Conservation (phyloP, 2,797 vertebrate species). For the Lutjanus campechanus region DNA sequence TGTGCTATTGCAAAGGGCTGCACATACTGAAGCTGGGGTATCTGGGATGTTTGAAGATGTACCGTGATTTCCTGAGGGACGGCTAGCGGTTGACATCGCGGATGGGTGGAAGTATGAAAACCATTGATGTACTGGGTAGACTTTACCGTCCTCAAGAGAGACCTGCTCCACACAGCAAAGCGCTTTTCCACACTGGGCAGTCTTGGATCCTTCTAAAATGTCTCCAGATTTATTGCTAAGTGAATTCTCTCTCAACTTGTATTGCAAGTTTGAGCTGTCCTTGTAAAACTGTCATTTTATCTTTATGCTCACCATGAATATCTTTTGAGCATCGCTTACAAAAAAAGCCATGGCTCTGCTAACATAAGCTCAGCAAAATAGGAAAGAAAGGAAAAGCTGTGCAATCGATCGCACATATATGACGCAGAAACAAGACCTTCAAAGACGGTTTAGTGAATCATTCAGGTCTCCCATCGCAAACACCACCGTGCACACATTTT, state of each 20-base stretch:
- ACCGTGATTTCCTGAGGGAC: constrained; percentile 42
- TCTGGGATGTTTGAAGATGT: constrained; percentile 50
- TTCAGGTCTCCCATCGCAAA: background rate
- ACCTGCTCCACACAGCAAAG: constrained; percentile 26
- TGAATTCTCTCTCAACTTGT: constrained; percentile 39
- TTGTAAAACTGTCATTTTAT: constrained; percentile 49
- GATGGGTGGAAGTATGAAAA: constrained; percentile 37
- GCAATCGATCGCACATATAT: constrained; percentile 10
- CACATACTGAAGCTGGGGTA: constrained; percentile 14
- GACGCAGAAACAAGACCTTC: constrained; percentile 3
- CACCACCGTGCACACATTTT: background rate
- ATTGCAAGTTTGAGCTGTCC: constrained; percentile 32
- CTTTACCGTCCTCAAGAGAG: constrained; percentile 42
- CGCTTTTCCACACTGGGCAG: constrained; percentile 23
- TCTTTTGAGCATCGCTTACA: constrained; percentile 14
- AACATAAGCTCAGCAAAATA: constrained; percentile 7
- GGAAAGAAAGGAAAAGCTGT: background rate
- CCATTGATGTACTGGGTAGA: constrained; percentile 35
- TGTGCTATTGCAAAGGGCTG: constrained; percentile 18
- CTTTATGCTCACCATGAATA: constrained; percentile 38
- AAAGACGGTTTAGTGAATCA: constrained; percentile 15
- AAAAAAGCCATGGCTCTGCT: background rate
- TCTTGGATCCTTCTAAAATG: constrained; percentile 27
- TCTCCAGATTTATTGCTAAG: constrained; percentile 31
- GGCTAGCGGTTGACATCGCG: constrained; percentile 24